Evolutionary conservation across 37 sponge, comb jelly and placozoan genomes (phyloP).

Genomic region (Hormiphora californensis): DNA sequence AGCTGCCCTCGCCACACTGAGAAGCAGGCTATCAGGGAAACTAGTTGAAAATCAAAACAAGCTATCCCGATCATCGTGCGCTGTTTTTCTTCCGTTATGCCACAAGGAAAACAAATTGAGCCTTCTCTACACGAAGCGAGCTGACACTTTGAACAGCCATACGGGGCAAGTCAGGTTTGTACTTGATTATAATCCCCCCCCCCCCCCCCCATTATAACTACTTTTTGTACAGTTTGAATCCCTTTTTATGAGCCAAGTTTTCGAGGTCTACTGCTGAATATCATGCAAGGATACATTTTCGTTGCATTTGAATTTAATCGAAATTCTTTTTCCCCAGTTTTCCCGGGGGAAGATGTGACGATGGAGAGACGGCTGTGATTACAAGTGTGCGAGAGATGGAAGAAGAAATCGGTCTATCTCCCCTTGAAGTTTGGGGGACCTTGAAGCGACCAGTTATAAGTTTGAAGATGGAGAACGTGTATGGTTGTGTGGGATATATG

Average conservation of each 20-base stretch:
- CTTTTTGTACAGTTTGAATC: no score
- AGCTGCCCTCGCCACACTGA: no score
- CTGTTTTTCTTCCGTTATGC: conserved; percentile 12
- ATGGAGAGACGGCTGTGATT: conserved; percentile 13
- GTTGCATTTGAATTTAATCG: neutral
- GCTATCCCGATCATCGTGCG: neutral
- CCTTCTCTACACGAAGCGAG: conserved; percentile 9
- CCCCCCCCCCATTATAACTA: no score
- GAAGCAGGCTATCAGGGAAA: neutral
- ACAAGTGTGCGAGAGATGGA: conserved; percentile 46
- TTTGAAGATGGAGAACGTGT: conserved; percentile 48
- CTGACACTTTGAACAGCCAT: conserved; percentile 37
- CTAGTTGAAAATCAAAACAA: neutral
- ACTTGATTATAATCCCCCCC: no score
- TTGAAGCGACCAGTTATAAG: conserved; percentile 6
- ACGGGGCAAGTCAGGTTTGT: conserved; percentile 41
- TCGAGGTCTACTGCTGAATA: no score
- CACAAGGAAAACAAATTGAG: neutral
- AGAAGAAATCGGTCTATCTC: conserved; percentile 4
- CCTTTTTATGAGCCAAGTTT: no score
- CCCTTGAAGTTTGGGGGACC: neutral
- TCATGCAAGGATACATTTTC: no score
- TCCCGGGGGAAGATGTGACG: conserved; percentile 46
- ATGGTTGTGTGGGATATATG: conserved; percentile 21
- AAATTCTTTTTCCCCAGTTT: neutral